Conservation (phyloP, 1,140 invertebrate species). For the Hycleus phaleratus region DNA sequence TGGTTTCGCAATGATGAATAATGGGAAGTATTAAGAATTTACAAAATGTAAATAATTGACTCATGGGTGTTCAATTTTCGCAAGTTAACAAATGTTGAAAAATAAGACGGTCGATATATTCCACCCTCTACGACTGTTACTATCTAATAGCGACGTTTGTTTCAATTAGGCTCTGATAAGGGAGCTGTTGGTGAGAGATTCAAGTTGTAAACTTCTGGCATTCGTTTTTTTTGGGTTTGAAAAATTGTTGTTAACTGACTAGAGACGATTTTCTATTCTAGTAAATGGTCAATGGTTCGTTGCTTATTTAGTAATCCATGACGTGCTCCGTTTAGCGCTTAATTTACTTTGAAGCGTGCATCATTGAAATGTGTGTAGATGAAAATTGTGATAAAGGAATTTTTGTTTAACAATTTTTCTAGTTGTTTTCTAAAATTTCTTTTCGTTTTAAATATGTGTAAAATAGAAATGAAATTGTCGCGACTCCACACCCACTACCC, state of each 20-base stretch:
- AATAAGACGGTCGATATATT: no score
- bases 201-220: conserved; percentile 1
- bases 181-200: not conserved
- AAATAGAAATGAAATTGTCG: no score
- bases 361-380: not conserved
- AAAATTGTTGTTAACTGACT: not conserved
- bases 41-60: no score
- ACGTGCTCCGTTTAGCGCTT: conserved; percentile 4
- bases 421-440: no score
- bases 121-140: no score
- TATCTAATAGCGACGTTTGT: not conserved
- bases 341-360: not conserved
- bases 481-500: conserved; percentile 1
- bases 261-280: not conserved
- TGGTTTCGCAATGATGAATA: no score
- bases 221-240: not conserved
- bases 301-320: conserved; percentile 12
- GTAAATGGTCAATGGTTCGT: not conserved
- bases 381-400: not conserved
- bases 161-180: not conserved
- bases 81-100: no score
- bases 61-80: no score
- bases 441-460: no score
- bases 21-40: no score
- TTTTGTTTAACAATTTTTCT: not conserved